A percentile compares a stretch with the other conserved stretches of the same genome.
Evolutionary conservation across 2,797 vertebrate genomes (phyloP).

Genomic region (Lagodon rhomboides): DNA sequence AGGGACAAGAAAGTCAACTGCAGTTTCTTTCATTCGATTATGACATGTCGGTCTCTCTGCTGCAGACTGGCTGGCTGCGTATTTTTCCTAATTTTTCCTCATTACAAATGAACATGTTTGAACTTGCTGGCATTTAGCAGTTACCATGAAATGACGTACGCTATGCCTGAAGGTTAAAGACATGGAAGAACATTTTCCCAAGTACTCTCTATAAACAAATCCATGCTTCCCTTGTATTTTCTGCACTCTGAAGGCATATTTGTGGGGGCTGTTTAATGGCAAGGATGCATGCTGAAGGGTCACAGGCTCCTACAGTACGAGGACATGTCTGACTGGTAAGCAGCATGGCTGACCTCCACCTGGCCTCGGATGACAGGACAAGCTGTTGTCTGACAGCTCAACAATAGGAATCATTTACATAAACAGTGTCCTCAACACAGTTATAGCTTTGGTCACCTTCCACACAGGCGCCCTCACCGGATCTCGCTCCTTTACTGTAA

Average conservation of each 20-base stretch:
- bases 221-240: constrained; percentile 15
- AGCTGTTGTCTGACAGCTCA: constrained; percentile 40
- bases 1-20: constrained; percentile 52
- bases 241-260: not conserved
- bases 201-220: constrained; percentile 18
- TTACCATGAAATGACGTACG: constrained; percentile 31
- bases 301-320: not conserved
- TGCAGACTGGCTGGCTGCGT: constrained; percentile 58
- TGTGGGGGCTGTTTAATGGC: constrained; percentile 6
- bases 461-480: not conserved
- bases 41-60: constrained; percentile 23
- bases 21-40: constrained; percentile 73
- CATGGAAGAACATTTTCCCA: constrained; percentile 15
- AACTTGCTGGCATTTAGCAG: constrained; percentile 48
- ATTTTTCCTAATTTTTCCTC: constrained; percentile 43
- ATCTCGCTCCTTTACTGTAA: constrained; percentile 19
- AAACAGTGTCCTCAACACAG: constrained; percentile 12
- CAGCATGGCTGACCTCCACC: constrained; percentile 30
- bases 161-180: constrained; percentile 41
- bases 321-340: constrained; percentile 34
- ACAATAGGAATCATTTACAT: constrained; percentile 47
- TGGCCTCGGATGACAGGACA: constrained; percentile 29
- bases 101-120: constrained; percentile 46
- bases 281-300: constrained; percentile 19
- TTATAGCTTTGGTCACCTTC: constrained; percentile 21